Percentiles rank a stretch among this genome's conserved stretches.
phyloP scores from a whole-genome alignment of 2,888 invertebrate species.

The Epinotia brunnichana region DNA sequence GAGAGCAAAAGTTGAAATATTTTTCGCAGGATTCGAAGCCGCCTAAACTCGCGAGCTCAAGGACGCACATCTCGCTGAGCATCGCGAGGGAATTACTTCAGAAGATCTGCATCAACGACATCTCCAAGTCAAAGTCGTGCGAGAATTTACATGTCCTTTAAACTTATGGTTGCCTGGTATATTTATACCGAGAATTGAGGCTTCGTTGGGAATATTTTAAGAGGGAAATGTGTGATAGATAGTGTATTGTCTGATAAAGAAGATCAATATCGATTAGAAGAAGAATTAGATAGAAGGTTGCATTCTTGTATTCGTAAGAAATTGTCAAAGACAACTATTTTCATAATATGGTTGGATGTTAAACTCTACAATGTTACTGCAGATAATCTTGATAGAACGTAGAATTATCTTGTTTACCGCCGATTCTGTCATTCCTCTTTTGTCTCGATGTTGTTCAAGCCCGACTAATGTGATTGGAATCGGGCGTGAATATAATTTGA shows the following conservation, averaged over 20 bases:
- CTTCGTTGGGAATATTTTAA: not conserved
- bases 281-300: not conserved
- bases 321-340: conserved; percentile 15
- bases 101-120: conserved; percentile 93
- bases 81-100: conserved; percentile 92
- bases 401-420: not conserved
- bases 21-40: conserved; percentile 79
- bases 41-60: conserved; percentile 89
- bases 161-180: conserved; percentile 55
- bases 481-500: no score
- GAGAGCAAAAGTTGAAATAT: conserved; percentile 27
- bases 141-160: conserved; percentile 93
- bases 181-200: conserved; percentile 44
- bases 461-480: not conserved
- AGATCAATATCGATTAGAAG: not conserved
- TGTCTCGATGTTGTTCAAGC: not conserved
- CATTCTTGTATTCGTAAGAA: not conserved
- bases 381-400: not conserved
- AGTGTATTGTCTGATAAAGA: not conserved
- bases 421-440: not conserved
- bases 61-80: conserved; percentile 91
- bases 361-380: not conserved
- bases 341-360: conserved; percentile 9
- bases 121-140: conserved; percentile 93
- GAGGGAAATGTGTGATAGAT: not conserved